A percentile compares a stretch with the other conserved stretches of the same genome.
Conservation (phyloP, 2,888 invertebrate genomes). For the Caenorhabditis drosophilae region DNA sequence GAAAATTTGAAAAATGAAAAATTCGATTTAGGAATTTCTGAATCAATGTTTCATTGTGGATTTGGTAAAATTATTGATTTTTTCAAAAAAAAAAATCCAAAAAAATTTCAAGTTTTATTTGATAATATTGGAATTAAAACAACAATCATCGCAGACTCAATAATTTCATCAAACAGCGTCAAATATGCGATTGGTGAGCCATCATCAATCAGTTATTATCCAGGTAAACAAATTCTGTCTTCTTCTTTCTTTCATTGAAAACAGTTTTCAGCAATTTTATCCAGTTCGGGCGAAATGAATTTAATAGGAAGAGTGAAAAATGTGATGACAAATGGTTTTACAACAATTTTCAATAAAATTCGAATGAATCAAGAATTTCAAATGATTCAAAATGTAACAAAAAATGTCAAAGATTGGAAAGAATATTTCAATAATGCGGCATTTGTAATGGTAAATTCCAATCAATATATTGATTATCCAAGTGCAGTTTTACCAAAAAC, state of each 20-base stretch:
- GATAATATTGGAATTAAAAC: slow-evolving; percentile 23
- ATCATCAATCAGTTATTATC: slow-evolving; percentile 12
- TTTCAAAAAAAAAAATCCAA: background rate
- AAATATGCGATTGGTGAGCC: slow-evolving; percentile 25
- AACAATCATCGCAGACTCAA: slow-evolving; percentile 21
- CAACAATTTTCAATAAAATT: background rate
- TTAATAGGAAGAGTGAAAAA: slow-evolving; percentile 18
- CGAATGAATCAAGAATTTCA: slow-evolving; percentile 14
- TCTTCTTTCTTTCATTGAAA: too few species aligned
- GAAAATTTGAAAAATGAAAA: slow-evolving; percentile 12
- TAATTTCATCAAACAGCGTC: slow-evolving; percentile 9
- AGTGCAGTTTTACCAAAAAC: slow-evolving; percentile 35
- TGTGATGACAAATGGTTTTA: background rate
- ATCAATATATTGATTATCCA: slow-evolving; percentile 33
- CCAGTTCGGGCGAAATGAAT: slow-evolving; percentile 8
- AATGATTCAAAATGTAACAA: slow-evolving; percentile 14
- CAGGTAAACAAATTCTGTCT: too few species aligned
- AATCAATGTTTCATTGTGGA: slow-evolving; percentile 12
- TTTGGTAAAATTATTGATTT: slow-evolving; percentile 10
- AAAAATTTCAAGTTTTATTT: slow-evolving; percentile 16
- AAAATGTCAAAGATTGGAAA: slow-evolving; percentile 8
- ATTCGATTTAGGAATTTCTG: slow-evolving; percentile 27
- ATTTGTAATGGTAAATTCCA: slow-evolving; percentile 26
- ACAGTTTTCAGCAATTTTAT: slow-evolving; percentile 11
- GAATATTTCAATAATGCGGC: slow-evolving; percentile 19